These are phyloP conservation scores for Holotrichia oblita DNA, from an alignment of 1,140 invertebrate genomes.

Conservation along the genomic window DNA sequence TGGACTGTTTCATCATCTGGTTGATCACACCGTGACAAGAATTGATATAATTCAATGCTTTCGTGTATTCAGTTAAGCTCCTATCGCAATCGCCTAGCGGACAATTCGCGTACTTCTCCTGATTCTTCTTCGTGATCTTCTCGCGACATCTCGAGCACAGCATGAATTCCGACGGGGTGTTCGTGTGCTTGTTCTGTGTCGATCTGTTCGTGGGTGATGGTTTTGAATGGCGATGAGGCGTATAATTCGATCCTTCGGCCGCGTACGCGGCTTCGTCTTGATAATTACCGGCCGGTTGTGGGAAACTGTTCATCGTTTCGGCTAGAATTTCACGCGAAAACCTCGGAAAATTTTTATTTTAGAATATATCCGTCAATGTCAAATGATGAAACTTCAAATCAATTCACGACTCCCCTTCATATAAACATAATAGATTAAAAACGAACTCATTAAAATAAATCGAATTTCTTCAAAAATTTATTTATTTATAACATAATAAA, in stretches of 20 bases:
- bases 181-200: conserved; percentile 4
- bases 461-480: too few relatives aligned
- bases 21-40: conserved; percentile 34
- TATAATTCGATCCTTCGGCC: not conserved
- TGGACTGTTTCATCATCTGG: conserved; percentile 22
- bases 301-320: conserved; percentile 5
- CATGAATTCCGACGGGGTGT: conserved; percentile 28
- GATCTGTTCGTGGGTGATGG: not conserved
- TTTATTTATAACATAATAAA: too few relatives aligned
- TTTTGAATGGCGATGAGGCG: not conserved
- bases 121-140: not conserved
- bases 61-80: conserved; percentile 20
- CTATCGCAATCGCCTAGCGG: not conserved
- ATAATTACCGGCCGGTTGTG: not conserved
- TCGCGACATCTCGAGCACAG: conserved; percentile 13
- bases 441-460: too few relatives aligned
- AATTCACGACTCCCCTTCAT: too few relatives aligned
- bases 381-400: not conserved
- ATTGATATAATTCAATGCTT: conserved; percentile 37
- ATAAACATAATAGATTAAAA: too few relatives aligned
- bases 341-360: not conserved
- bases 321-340: conserved; percentile 19
- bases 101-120: not conserved
- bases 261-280: not conserved
- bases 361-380: conserved; percentile 9